Conservation (phyloP, 2,888 invertebrate genomes). For the Phasia obesa region DNA sequence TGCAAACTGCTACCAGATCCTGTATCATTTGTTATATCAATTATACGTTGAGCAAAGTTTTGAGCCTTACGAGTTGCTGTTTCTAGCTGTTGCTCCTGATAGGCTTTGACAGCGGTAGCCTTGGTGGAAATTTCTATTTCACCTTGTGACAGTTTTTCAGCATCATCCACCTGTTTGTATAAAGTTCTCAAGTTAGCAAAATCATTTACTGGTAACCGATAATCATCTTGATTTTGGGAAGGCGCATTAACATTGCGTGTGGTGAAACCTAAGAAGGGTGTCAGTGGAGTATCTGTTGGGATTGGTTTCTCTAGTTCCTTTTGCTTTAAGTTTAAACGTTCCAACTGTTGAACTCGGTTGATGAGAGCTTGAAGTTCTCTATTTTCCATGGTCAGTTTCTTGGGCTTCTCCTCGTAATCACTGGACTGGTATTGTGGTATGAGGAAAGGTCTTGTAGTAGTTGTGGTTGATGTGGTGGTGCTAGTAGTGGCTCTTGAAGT, state of each 20-base stretch:
- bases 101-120: slow-evolving; percentile 74
- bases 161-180: slow-evolving; percentile 68
- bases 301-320: slow-evolving; percentile 19
- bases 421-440: slow-evolving; percentile 67
- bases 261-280: slow-evolving; percentile 74
- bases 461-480: slow-evolving; percentile 66
- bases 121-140: slow-evolving; percentile 78
- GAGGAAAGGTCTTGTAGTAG: slow-evolving; percentile 70
- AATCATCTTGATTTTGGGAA: slow-evolving; percentile 32
- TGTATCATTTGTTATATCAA: slow-evolving; percentile 77
- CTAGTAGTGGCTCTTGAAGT: slow-evolving; percentile 61
- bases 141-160: slow-evolving; percentile 66
- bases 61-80: slow-evolving; percentile 63
- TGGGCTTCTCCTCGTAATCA: slow-evolving; percentile 49
- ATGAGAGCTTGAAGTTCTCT: slow-evolving; percentile 83
- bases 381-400: slow-evolving; percentile 80
- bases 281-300: slow-evolving; percentile 62
- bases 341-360: slow-evolving; percentile 82
- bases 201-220: slow-evolving; percentile 76
- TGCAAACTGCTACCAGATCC: slow-evolving; percentile 74
- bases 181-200: slow-evolving; percentile 77
- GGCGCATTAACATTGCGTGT: slow-evolving; percentile 76
- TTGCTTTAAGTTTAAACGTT: slow-evolving; percentile 74
- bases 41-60: slow-evolving; percentile 73
- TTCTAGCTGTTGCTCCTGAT: slow-evolving; percentile 65